Base-by-base conservation (phyloP, 2,888 invertebrate genomes). In the Polylopha cassiicola region DNA sequence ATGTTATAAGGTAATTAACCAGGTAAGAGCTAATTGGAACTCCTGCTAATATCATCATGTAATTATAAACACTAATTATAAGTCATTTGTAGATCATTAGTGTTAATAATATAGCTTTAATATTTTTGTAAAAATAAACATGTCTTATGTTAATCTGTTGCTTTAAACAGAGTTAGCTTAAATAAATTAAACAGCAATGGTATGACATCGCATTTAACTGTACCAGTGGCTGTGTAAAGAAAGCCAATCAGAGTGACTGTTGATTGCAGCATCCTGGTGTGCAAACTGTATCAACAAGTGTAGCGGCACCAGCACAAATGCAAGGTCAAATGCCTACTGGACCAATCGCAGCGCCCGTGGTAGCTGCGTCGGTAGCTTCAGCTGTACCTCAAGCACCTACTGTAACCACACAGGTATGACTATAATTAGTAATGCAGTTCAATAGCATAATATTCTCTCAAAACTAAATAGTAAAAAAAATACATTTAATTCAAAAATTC, bases 281-380 rank as follows among this genome's bases (percentile, higher is more conserved):
- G 28, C 65, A 77, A 24, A 79, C 84, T 4, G 73, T 80, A 31
- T 78, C 82, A 2, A 81, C 84, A 13, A 80, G 80, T 39, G 55
- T 76, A 22, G 76, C 84, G 2, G 61, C 69, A n/a, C 71, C 70
- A 20, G 64, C 63, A 0, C 69, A 63, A 8, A 61, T 77, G 39
- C 53, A 63, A 6, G 59, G 58, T 4, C 72, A 61, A 37, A 64
- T 74, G 63, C 60, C 71, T 1, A 44, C 63, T 1, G 61, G 62
- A 4, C 65, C 63, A 1, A 58, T 62, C n/a, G 55, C 67, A 2
- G 58, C 73, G 4, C 67, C 77, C 0, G 61, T 70, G 2, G 53
- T 60, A 2, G 55, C 64, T 2, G 51, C 61, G 2, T 24, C 58
- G 43, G 43, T 61, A 1, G 48, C 59, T 2, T 48, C 65, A 0